Conservation (phyloP, 2,888 invertebrate species). For the Odiellus spinosus region DNA sequence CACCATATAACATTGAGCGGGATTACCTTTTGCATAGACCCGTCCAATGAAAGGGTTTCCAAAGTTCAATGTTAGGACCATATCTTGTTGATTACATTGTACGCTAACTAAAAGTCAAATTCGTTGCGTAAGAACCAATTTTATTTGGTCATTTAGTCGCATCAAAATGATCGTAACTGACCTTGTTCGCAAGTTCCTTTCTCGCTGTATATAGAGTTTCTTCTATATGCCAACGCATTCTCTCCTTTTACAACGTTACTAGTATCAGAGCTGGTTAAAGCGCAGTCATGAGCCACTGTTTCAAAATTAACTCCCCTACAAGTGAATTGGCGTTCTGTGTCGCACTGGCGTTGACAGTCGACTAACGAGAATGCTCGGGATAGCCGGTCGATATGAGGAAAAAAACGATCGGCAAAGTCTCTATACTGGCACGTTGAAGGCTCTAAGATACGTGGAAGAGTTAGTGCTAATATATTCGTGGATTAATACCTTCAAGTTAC, state of each 20-base stretch:
- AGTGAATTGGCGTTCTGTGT: conserved; percentile 31
- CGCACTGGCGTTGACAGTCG: conserved; percentile 32
- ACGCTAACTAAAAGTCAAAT: conserved; percentile 46
- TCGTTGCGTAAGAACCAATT: not conserved
- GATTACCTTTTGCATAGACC: conserved; percentile 62
- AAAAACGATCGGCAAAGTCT: conserved; percentile 29
- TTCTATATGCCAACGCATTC: conserved; percentile 42
- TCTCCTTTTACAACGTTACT: conserved; percentile 31
- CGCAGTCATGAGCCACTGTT: conserved; percentile 36
- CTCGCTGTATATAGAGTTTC: conserved; percentile 54
- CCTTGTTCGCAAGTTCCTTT: conserved; percentile 68
- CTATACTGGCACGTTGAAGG: conserved; percentile 33
- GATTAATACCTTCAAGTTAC: conserved; percentile 24
- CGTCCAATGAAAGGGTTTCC: conserved; percentile 45
- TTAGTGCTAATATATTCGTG: conserved; percentile 2
- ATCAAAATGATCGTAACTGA: conserved; percentile 25
- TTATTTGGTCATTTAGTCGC: not conserved
- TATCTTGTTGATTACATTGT: conserved; percentile 50
- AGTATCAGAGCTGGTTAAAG: conserved; percentile 59
- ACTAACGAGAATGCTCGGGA: conserved; percentile 24
- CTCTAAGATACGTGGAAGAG: conserved; percentile 26
- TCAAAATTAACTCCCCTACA: conserved; percentile 27
- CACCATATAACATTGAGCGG: conserved; percentile 27
- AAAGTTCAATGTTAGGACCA: conserved; percentile 44
- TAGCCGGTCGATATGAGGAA: conserved; percentile 30